Conservation (phyloP, 2,113 vertebrate species). For the Cyanoramphus novaezelandiae region DNA sequence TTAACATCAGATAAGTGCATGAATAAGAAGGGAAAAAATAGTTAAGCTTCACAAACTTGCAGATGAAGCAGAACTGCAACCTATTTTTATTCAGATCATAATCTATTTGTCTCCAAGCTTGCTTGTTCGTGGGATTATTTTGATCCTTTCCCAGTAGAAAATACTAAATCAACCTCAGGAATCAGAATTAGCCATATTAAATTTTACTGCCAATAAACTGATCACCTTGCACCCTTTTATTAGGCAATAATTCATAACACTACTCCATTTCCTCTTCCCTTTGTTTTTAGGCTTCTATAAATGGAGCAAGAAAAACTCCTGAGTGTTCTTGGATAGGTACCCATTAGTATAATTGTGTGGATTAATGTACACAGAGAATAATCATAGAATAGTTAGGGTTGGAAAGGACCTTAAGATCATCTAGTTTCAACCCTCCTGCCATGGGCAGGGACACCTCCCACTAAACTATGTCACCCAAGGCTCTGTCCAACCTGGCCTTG, state of each 20-base stretch:
- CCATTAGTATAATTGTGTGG: neutral
- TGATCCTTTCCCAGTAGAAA: neutral
- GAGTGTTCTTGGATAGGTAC: neutral
- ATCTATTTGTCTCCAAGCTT: neutral
- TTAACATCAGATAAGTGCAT: neutral
- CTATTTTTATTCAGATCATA: slow-evolving; percentile 13
- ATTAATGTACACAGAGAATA: neutral
- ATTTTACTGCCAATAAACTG: neutral
- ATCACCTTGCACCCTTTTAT: neutral
- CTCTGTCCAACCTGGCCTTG: no score
- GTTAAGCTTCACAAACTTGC: neutral
- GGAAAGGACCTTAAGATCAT: no score
- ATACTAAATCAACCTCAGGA: neutral
- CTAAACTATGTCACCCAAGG: no score
- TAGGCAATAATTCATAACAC: neutral
- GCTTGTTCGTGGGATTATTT: neutral
- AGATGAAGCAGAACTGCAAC: neutral
- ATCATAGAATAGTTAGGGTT: no score
- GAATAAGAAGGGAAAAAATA: neutral
- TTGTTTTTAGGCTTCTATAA: slow-evolving; percentile 7
- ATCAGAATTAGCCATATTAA: neutral
- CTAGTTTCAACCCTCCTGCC: no score
- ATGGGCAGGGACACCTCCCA: no score
- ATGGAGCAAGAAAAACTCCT: neutral
- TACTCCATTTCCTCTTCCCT: neutral